Percentiles rank a stretch among this genome's conserved stretches.
These are phyloP conservation scores for Spodoptera litura DNA, from an alignment of 1,140 invertebrate genomes.

Conservation along the genomic window DNA sequence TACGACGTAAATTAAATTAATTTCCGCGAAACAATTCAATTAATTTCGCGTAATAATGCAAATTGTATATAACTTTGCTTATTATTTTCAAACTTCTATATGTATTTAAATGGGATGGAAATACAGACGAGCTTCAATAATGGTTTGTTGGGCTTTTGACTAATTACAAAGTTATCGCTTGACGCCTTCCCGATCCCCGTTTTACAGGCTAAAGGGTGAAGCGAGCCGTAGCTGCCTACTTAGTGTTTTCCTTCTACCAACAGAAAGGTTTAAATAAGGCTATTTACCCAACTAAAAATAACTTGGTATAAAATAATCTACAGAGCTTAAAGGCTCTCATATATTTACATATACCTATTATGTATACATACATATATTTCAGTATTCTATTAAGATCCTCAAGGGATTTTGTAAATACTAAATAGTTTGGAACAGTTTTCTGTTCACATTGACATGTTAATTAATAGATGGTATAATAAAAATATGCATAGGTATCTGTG, in stretches of 20 bases:
- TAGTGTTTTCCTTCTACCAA: conserved; percentile 42
- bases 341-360: neutral
- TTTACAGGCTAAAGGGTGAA: conserved; percentile 20
- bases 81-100: neutral
- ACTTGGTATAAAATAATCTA: neutral
- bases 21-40: conserved; percentile 8
- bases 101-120: neutral
- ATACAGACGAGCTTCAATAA: neutral
- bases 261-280: conserved; percentile 5
- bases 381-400: conserved; percentile 2
- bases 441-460: conserved; percentile 13
- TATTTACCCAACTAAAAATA: conserved; percentile 20
- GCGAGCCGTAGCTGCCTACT: neutral
- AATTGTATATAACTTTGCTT: conserved; percentile 18
- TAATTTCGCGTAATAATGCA: conserved; percentile 9
- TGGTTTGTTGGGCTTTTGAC: neutral
- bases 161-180: neutral
- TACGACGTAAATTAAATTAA: conserved; percentile 23
- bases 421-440: conserved; percentile 18
- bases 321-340: neutral
- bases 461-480: conserved; percentile 1
- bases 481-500: neutral
- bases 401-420: conserved; percentile 25
- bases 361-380: neutral
- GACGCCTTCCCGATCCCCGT: neutral